Evolutionary conservation across 2,797 vertebrate species (phyloP), one percentile per base, ranked within the genome.

Genomic region (Sebastes minor): DNA sequence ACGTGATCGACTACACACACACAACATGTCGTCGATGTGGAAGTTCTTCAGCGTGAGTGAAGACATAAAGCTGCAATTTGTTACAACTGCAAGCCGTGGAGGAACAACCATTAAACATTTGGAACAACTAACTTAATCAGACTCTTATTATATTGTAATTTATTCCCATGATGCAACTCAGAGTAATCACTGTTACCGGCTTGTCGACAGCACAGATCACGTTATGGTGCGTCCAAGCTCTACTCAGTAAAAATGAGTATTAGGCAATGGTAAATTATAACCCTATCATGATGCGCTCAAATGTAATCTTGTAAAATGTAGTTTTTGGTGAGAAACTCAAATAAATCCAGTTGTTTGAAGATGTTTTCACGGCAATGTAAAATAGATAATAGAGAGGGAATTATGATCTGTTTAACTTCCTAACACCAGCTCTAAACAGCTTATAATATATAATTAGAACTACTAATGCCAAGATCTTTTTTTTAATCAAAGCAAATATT

Each of bases 381-480:
- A 20, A 49, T 49, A 49, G 0, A 49, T 49, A 49, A 49, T 20
- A 49, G 16, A 49, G 0, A 49, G 46, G 46, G 3, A 49, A 49
- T 18, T 49, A 49, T 49, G 46, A 49, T 8, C 0, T 20, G 46
- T 46, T 18, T 46, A 46, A 46, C 42, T 46, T 46, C 42, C 42
- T 46, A 46, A 46, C 42, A 46, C 6, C 0, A 46, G 14, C 42
- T 46, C 14, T 18, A 49, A 49, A 49, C 46, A 49, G 46, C 18
- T 4, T 49, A 20, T 49, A 49, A 20, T 49, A 49, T 0, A 49
- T 49, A 49, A 0, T 49, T 20, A 49, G 0, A 49, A 49, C 18
- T 20, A 49, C 0, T 49, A 20, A 49, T 49, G 46, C 16, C 46
- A 49, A 49, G 18, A 49, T 49, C 23, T 1, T 49, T 49, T 49